Evolutionary conservation across 2,797 vertebrate species (phyloP).

Genomic region (Xenopus petersii): DNA sequence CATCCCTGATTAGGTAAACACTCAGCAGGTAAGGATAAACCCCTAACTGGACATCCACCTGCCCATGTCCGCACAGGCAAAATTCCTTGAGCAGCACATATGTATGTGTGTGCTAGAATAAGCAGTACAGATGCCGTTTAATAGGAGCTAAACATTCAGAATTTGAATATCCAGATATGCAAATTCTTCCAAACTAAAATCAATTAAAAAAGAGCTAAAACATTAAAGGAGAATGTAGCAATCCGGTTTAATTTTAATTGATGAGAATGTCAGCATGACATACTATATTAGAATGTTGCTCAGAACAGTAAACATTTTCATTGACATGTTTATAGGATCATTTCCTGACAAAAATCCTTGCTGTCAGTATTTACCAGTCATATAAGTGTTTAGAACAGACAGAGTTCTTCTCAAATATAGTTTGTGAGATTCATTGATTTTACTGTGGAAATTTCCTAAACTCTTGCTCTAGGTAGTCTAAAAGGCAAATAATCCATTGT

Average conservation of each 20-base stretch:
- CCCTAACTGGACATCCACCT: too few species aligned
- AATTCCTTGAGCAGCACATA: too few species aligned
- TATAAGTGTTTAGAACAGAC: conserved; percentile 14
- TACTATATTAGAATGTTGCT: conserved; percentile 78
- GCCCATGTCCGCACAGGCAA: too few species aligned
- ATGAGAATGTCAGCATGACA: conserved; percentile 74
- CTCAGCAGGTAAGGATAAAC: too few species aligned
- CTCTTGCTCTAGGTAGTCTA: background rate
- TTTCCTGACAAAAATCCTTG: conserved; percentile 48
- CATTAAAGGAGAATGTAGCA: conserved; percentile 68
- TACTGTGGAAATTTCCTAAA: background rate
- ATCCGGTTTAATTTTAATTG: conserved; percentile 78
- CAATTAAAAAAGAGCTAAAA: conserved; percentile 65
- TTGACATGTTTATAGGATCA: conserved; percentile 79
- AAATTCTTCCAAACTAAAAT: conserved; percentile 52
- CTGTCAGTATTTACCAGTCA: conserved; percentile 16
- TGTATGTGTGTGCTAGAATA: too few species aligned
- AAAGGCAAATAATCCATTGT: background rate
- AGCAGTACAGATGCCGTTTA: too few species aligned
- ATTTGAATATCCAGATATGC: too few species aligned
- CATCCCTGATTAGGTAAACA: too few species aligned
- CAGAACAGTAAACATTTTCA: conserved; percentile 72
- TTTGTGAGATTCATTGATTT: conserved; percentile 24
- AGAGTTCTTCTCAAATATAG: conserved; percentile 5
- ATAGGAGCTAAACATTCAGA: too few species aligned